Conservation (phyloP, 30 jellyfish, hydroid and myxozoan species). For the Nemopilema nomurai region DNA sequence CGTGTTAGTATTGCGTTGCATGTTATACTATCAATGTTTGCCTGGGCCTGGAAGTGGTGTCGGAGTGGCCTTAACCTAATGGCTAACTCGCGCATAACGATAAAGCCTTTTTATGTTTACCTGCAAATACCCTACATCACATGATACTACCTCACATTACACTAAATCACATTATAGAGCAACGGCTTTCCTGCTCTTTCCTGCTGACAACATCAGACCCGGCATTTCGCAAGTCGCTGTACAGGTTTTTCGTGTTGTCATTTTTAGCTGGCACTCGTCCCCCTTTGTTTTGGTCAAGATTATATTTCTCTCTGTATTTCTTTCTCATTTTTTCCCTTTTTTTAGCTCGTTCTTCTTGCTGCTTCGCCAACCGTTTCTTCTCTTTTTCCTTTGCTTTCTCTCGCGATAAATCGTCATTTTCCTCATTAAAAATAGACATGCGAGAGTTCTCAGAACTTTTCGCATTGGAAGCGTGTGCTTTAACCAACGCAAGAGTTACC, state of each 20-base stretch:
- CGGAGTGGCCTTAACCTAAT: too few species aligned
- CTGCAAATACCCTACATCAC: too few species aligned
- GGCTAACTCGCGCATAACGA: too few species aligned
- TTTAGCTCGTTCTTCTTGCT: not conserved
- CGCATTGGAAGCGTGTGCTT: not conserved
- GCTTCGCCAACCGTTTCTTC: not conserved
- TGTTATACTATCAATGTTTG: too few species aligned
- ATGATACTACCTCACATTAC: too few species aligned
- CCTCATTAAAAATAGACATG: not conserved
- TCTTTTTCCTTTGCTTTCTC: slow-evolving; percentile 20
- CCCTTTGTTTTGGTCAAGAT: not conserved
- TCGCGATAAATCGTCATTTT: not conserved
- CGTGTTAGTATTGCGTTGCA: too few species aligned
- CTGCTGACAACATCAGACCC: not conserved
- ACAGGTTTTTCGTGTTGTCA: not conserved
- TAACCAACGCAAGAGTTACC: not conserved
- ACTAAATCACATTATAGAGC: not conserved
- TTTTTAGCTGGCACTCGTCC: not conserved
- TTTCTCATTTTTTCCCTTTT: slow-evolving; percentile 7
- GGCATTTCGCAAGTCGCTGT: not conserved
- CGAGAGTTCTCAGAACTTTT: not conserved
- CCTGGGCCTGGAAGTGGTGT: too few species aligned
- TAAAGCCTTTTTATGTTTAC: too few species aligned
- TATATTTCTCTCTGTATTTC: slow-evolving; percentile 12
- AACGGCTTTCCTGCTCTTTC: not conserved